Conservation (phyloP, 1,140 invertebrate genomes). For the Rhagoletis zephyria region DNA sequence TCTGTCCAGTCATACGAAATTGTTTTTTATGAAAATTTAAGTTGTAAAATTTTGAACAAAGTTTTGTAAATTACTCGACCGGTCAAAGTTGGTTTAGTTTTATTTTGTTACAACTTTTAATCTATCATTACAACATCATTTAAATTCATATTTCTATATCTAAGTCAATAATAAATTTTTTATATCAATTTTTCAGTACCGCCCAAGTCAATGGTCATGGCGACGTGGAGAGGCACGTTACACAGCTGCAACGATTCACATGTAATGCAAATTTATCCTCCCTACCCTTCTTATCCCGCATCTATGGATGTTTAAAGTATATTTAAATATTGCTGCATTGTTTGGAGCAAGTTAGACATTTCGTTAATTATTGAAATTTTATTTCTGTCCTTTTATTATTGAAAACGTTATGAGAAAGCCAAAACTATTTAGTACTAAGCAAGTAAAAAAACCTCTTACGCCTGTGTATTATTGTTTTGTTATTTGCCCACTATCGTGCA, state of each 20-base stretch:
- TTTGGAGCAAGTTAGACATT: slow-evolving; percentile 1
- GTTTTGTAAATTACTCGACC: too few species aligned
- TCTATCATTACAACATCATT: not conserved
- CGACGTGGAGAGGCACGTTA: slow-evolving; percentile 89
- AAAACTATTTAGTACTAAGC: slow-evolving; percentile 23
- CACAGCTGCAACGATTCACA: slow-evolving; percentile 93
- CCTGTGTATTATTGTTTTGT: not conserved
- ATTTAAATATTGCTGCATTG: slow-evolving; percentile 19
- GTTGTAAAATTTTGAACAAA: too few species aligned
- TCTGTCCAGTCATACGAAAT: too few species aligned
- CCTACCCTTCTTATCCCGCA: not conserved
- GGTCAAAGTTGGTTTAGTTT: too few species aligned
- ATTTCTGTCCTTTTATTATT: slow-evolving; percentile 26
- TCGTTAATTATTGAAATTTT: slow-evolving; percentile 11
- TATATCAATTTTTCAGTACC: slow-evolving; percentile 81
- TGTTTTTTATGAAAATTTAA: too few species aligned
- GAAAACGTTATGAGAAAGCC: not conserved
- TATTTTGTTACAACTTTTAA: too few species aligned
- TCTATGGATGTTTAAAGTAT: not conserved
- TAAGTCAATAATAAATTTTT: not conserved
- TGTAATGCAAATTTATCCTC: slow-evolving; percentile 78
- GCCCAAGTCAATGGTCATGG: slow-evolving; percentile 94
- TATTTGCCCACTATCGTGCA: not conserved
- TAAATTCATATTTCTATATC: not conserved
- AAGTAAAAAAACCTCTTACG: not conserved